Percentiles rank a stretch among this genome's conserved stretches.
These are phyloP conservation scores for Agapornis canus DNA, from an alignment of 2,797 vertebrate genomes.

Conservation along the genomic window DNA sequence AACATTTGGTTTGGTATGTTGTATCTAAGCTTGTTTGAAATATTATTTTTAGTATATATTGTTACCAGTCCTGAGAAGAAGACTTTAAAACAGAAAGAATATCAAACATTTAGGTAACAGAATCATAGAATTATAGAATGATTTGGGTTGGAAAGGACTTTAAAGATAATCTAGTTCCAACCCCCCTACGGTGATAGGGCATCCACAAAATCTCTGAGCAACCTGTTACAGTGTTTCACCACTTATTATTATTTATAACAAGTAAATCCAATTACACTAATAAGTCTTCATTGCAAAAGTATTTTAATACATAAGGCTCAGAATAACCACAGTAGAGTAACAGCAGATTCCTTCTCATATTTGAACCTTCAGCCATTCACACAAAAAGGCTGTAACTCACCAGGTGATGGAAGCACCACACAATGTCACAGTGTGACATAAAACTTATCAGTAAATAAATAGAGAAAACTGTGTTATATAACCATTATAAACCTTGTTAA, in stretches of 20 bases:
- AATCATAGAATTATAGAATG: neutral
- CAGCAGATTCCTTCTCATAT: neutral
- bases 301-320: neutral
- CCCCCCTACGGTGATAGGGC: neutral
- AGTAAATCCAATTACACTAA: neutral
- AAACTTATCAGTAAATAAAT: neutral
- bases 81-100: neutral
- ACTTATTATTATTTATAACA: neutral
- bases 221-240: neutral
- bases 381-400: neutral
- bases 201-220: neutral
- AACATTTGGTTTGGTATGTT: neutral
- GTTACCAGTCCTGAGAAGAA: neutral
- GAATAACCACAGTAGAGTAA: neutral
- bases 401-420: neutral
- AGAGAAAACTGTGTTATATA: neutral
- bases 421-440: neutral
- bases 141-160: neutral
- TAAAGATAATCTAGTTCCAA: neutral
- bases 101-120: neutral
- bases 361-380: neutral
- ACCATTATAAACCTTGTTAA: neutral
- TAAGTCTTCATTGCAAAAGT: neutral
- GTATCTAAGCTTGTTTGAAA: neutral
- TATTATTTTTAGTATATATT: neutral